Evolutionary conservation across 2,797 vertebrate genomes (phyloP), one percentile per base, ranked within the genome.

Genomic region (Chromobotia macracanthus): DNA sequence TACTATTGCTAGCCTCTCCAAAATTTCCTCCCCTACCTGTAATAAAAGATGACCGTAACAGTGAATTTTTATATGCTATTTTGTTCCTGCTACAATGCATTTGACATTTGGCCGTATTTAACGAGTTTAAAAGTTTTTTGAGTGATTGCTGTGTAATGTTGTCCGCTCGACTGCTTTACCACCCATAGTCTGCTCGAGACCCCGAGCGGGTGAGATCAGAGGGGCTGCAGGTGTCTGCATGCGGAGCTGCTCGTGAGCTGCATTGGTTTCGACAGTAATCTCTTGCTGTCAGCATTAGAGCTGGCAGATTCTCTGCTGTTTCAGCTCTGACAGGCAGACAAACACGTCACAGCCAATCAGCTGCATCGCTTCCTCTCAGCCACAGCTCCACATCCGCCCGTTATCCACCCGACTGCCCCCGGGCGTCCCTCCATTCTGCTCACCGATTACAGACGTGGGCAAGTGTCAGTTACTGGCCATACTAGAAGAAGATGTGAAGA

Each of bases 191-290:
- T 23, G 0, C 65, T 12, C 0, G 41, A 44, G 13, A 15, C 5
- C 28, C 11, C 18, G 3, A 51, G 15, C 15, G 15, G 15, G 48
- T 4, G 46, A n/a, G 64, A 15, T 23, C 5, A 18, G 0, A 28
- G 2, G 58, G 28, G 28, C 28, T 28, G 28, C 28, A 28, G 28
- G 28, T 28, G 28, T 28, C 28, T 28, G 28, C 28, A 28, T 82
- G 63, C 60, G 58, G 50, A 61, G 82, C 66, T 71, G 67, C 69
- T 82, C 28, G 87, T 83, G 86, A 86, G 86, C 85, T 83, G 82
- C 86, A 91, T 92, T 87, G 87, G 87, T 91, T 89, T 86, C 83
- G 91, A 92, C 91, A 88, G 89, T 83, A 87, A 87, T 84, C 89
- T 89, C 88, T 85, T 87, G 84, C 89, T 89, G 86, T 87, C 89